A percentile compares a stretch with the other conserved stretches of the same genome.
Evolutionary conservation across 2,888 invertebrate genomes (phyloP).

Genomic region (Erebia palarica): DNA sequence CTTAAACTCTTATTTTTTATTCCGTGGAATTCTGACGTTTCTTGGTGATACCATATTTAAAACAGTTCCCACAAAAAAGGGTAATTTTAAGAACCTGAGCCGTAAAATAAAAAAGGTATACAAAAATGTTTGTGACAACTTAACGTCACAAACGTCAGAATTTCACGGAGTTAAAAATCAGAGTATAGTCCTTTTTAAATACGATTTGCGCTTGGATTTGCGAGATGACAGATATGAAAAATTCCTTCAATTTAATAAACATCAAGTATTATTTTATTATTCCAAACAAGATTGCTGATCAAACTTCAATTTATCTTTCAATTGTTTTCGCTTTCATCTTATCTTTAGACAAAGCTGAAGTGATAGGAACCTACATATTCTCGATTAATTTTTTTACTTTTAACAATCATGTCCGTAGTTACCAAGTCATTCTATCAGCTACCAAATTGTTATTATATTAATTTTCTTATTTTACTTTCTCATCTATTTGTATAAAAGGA

Average conservation of each 20-base stretch:
- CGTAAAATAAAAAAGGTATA: no score
- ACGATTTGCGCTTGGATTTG: not conserved
- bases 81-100: no score
- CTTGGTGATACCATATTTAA: no score
- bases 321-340: constrained; percentile 21
- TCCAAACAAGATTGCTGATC: constrained; percentile 10
- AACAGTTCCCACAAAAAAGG: no score
- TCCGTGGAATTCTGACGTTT: no score
- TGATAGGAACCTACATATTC: constrained; percentile 2
- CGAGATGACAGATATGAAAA: not conserved
- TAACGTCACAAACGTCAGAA: no score
- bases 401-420: not conserved
- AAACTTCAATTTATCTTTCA: constrained; percentile 22
- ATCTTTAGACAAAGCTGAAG: constrained; percentile 13
- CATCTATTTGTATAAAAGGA: no score
- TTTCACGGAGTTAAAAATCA: no score
- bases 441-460: not conserved
- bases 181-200: not conserved
- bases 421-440: not conserved
- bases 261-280: not conserved
- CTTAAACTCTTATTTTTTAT: no score
- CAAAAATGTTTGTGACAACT: no score
- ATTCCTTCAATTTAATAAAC: not conserved
- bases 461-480: not conserved
- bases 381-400: constrained; percentile 9